Conservation (phyloP, 1,140 invertebrate genomes). For the Vanessa atalanta region DNA sequence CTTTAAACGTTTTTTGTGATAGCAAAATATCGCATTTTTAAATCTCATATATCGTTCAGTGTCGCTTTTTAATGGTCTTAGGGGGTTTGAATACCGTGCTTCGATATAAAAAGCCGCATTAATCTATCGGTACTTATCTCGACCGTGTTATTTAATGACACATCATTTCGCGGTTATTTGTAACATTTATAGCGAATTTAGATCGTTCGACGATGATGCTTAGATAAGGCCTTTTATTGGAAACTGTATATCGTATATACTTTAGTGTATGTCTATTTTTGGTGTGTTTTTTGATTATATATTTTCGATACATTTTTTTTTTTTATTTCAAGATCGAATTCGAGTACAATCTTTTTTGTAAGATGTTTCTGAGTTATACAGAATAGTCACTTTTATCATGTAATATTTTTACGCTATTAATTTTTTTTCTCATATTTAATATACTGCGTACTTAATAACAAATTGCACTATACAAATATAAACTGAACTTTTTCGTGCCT, state of each 20-base stretch:
- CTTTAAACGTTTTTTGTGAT: slow-evolving; percentile 33
- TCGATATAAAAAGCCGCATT: slow-evolving; percentile 78
- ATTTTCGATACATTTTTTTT: no score
- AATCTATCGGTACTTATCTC: slow-evolving; percentile 74
- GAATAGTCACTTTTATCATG: no score
- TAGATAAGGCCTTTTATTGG: slow-evolving; percentile 51
- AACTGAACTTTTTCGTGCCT: no score
- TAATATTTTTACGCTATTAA: no score
- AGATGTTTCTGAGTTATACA: no score
- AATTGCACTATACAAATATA: no score
- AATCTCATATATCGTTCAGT: slow-evolving; percentile 56
- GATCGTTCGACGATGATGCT: slow-evolving; percentile 54
- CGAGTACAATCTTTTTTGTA: no score
- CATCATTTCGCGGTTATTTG: slow-evolving; percentile 75
- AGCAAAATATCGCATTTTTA: slow-evolving; percentile 44
- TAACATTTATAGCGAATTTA: slow-evolving; percentile 64
- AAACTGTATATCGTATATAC: neutral
- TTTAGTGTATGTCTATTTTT: neutral
- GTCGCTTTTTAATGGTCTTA: slow-evolving; percentile 63
- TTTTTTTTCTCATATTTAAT: no score
- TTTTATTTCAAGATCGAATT: no score
- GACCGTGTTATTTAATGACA: slow-evolving; percentile 75
- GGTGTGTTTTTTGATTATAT: no score
- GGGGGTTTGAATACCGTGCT: slow-evolving; percentile 60
- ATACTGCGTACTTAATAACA: no score